Evolutionary conservation across 1,140 invertebrate species (phyloP).

Genomic region (Trichonephila clavipes): DNA sequence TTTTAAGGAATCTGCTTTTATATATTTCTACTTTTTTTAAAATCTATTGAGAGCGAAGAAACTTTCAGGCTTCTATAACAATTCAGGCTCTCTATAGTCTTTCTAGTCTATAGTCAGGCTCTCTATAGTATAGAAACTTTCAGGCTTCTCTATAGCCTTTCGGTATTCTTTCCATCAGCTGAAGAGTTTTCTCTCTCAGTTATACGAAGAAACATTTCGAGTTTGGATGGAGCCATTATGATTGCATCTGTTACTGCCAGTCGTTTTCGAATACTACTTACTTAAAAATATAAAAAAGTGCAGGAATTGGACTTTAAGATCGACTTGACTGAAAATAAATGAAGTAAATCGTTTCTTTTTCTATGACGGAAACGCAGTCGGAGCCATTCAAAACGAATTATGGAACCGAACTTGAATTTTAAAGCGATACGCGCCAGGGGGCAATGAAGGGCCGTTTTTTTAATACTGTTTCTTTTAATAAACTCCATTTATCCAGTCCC

Average conservation of each 20-base stretch:
- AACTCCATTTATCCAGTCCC: slow-evolving; percentile 10
- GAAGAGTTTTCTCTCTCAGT: slow-evolving; percentile 38
- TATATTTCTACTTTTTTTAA: background rate
- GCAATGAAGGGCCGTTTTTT: slow-evolving; percentile 17
- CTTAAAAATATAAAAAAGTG: background rate
- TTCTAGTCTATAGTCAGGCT: too few relatives aligned
- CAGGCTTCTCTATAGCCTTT: background rate
- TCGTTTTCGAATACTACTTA: slow-evolving; percentile 44
- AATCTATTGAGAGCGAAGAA: slow-evolving; percentile 36
- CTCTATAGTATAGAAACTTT: too few relatives aligned
- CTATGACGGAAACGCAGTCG: slow-evolving; percentile 7
- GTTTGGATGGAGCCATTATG: slow-evolving; percentile 43
- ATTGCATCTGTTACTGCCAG: slow-evolving; percentile 49
- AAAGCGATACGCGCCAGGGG: slow-evolving; percentile 18
- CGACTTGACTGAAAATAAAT: slow-evolving; percentile 43
- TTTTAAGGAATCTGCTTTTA: background rate
- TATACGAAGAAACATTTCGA: slow-evolving; percentile 33
- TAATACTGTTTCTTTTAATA: slow-evolving; percentile 45
- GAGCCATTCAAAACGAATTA: slow-evolving; percentile 43
- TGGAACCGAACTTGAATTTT: slow-evolving; percentile 35
- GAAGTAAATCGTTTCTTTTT: slow-evolving; percentile 53
- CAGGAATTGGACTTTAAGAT: slow-evolving; percentile 29
- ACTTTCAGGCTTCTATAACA: background rate
- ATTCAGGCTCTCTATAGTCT: background rate
- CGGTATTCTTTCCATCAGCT: background rate